These are phyloP conservation scores for Eleginops maclovinus DNA, from an alignment of 2,113 vertebrate species.

Conservation along the genomic window DNA sequence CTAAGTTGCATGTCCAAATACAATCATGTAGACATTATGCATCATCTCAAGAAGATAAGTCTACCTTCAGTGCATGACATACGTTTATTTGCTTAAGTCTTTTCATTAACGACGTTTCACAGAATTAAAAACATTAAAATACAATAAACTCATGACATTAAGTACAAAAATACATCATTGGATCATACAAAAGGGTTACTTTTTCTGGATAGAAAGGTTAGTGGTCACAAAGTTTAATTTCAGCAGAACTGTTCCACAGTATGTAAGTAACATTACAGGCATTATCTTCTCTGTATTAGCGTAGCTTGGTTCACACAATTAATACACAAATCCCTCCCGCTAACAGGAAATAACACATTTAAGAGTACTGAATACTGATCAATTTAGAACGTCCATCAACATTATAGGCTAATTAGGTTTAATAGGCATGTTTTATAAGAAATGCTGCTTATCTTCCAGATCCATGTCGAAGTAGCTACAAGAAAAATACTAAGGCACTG, in stretches of 20 bases:
- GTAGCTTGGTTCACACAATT: slow-evolving; percentile 10
- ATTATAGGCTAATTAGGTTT: not conserved
- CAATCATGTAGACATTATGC: not conserved
- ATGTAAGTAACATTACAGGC: slow-evolving; percentile 26
- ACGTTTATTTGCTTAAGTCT: slow-evolving; percentile 32
- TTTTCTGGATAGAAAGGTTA: slow-evolving; percentile 39
- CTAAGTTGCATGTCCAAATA: not conserved
- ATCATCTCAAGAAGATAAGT: not conserved
- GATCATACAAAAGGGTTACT: slow-evolving; percentile 40
- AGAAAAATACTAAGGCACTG: slow-evolving; percentile 15
- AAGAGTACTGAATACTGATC: slow-evolving; percentile 1
- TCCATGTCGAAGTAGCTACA: slow-evolving; percentile 6
- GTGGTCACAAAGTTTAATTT: slow-evolving; percentile 35
- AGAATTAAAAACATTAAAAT: slow-evolving; percentile 36
- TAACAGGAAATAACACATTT: slow-evolving; percentile 16
- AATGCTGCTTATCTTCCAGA: not conserved
- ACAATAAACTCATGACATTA: slow-evolving; percentile 7
- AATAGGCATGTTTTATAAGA: not conserved
- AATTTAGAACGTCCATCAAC: slow-evolving; percentile 8
- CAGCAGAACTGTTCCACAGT: slow-evolving; percentile 31
- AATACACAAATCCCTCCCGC: slow-evolving; percentile 8
- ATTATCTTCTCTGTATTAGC: slow-evolving; percentile 5
- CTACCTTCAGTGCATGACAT: not conserved
- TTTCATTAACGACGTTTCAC: slow-evolving; percentile 41
- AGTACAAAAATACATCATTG: slow-evolving; percentile 43